phyloP scores from a whole-genome alignment of 2,113 vertebrate species.

The Callithrix jacchus region DNA sequence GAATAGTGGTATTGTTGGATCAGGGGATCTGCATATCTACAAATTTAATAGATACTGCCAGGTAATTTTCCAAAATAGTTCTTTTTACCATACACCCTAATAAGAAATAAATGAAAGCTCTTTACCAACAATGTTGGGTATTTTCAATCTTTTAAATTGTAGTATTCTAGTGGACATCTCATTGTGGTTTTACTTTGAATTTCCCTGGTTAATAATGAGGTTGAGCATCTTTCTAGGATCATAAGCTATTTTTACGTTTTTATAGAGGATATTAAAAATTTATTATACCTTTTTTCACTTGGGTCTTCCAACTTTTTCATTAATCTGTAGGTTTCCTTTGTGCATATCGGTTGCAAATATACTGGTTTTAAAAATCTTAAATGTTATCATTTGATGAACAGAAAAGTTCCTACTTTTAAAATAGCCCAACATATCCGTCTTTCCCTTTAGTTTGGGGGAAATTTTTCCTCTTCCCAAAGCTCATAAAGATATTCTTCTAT shows the following conservation, averaged over 20 bases:
- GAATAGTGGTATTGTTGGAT: not conserved
- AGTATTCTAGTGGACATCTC: not conserved
- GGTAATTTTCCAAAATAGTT: not conserved
- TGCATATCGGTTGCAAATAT: not conserved
- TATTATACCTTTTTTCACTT: not conserved
- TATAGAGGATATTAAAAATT: not conserved
- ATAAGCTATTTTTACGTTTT: not conserved
- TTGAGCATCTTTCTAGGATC: not conserved
- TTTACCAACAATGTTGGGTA: not conserved
- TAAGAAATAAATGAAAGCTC: not conserved
- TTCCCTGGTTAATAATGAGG: not conserved
- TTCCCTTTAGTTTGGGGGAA: not conserved
- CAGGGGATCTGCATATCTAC: not conserved
- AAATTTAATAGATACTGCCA: not conserved
- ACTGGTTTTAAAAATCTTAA: not conserved
- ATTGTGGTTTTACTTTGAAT: constrained; percentile 9
- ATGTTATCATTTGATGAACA: not conserved
- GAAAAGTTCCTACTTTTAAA: not conserved
- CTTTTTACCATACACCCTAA: not conserved
- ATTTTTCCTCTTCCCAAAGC: not conserved
- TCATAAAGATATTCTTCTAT: not conserved
- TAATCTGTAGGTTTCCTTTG: not conserved
- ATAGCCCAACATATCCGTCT: not conserved
- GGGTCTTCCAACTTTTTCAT: not conserved
- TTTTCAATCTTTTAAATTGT: not conserved